phyloP scores from a whole-genome alignment of 1,140 invertebrate genomes.

The Oncopeltus fasciatus region DNA sequence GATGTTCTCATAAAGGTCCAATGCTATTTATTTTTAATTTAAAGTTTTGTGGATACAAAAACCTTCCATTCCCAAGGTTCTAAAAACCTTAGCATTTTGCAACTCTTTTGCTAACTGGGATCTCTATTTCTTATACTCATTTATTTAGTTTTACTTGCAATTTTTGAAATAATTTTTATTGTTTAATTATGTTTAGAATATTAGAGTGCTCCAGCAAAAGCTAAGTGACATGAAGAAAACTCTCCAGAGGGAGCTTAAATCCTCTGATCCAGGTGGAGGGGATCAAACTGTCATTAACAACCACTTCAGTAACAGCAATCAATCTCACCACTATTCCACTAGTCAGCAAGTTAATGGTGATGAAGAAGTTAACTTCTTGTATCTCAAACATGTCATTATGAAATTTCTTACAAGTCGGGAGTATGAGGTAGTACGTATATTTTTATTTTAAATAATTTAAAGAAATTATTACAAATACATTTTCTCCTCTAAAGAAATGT shows the following conservation, averaged over 20 bases:
- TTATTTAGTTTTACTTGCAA: not conserved
- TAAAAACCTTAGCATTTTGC: too few species aligned
- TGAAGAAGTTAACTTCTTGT: constrained; percentile 68
- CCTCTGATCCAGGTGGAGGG: constrained; percentile 7
- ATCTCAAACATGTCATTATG: constrained; percentile 82
- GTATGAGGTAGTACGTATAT: constrained; percentile 41
- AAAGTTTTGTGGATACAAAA: too few species aligned
- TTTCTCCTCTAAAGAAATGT: too few species aligned
- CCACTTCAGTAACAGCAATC: not conserved
- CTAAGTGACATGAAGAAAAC: constrained; percentile 81
- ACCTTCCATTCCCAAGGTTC: too few species aligned
- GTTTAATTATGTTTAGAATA: constrained; percentile 65
- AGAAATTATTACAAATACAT: too few species aligned
- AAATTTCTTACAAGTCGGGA: constrained; percentile 80
- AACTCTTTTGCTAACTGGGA: too few species aligned
- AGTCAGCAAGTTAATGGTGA: constrained; percentile 30
- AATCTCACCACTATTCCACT: not conserved
- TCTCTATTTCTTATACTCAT: too few species aligned
- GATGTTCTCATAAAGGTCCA: too few species aligned
- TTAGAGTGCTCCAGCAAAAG: constrained; percentile 74
- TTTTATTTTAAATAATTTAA: too few species aligned
- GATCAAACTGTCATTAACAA: not conserved
- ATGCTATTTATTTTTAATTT: too few species aligned
- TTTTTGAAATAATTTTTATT: constrained; percentile 18
- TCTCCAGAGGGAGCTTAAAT: constrained; percentile 62